phyloP scores from a whole-genome alignment of 2,888 invertebrate genomes.

The Ametastegia equiseti region DNA sequence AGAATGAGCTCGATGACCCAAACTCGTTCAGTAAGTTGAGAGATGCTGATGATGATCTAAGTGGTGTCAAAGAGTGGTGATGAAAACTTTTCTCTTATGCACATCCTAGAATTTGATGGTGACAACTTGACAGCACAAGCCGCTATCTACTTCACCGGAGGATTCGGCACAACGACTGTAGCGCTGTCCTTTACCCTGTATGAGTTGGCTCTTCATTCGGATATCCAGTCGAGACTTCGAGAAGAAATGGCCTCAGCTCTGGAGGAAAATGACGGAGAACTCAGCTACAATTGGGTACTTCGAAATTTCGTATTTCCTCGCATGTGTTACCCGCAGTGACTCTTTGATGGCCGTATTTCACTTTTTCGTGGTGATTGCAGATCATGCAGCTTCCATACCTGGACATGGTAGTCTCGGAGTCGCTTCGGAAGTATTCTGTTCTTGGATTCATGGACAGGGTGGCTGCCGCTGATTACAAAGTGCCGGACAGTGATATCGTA shows the following conservation, averaged over 20 bases:
- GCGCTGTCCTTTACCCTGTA: slow-evolving; percentile 61
- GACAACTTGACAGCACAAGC: slow-evolving; percentile 67
- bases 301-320: not conserved
- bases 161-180: slow-evolving; percentile 68
- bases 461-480: slow-evolving; percentile 66
- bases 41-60: not conserved
- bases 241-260: slow-evolving; percentile 60
- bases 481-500: slow-evolving; percentile 66
- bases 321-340: not conserved
- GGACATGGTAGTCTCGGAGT: slow-evolving; percentile 64
- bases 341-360: not conserved
- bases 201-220: slow-evolving; percentile 61
- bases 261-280: slow-evolving; percentile 57
- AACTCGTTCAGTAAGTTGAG: slow-evolving; percentile 59
- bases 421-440: slow-evolving; percentile 76
- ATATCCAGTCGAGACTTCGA: slow-evolving; percentile 62
- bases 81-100: not conserved
- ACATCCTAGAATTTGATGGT: slow-evolving; percentile 61
- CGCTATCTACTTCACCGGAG: slow-evolving; percentile 64
- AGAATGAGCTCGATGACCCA: slow-evolving; percentile 2
- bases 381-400: slow-evolving; percentile 17
- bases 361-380: not conserved
- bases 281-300: slow-evolving; percentile 66
- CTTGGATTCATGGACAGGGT: slow-evolving; percentile 68
- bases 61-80: too few species aligned